Evolutionary conservation across 2,888 invertebrate species (phyloP), one percentile per base, ranked within the genome.

Genomic region (Nycteola revayana): DNA sequence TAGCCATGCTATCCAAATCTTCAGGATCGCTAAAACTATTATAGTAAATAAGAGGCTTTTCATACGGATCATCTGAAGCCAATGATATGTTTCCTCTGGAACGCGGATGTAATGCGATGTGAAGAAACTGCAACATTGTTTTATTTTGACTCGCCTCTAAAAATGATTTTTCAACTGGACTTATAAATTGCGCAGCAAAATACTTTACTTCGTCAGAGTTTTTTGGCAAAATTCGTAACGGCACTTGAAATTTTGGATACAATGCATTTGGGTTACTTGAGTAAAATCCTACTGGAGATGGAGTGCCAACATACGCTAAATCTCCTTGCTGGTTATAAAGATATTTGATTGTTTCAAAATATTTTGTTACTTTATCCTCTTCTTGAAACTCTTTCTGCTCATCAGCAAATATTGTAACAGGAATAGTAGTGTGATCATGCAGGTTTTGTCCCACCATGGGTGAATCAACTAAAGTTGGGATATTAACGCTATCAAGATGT

Each of bases 361-460:
- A 31, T 18, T 34, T 25, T 10, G 74, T 60, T 0, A 57, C 47
- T 0, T 54, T 42, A 20, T 62, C 45, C 32, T 65, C 55, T 5
- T 21, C 21, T n/a, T 21, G 48, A 3, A 88, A n/a, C n/a, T n/a
- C n/a, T n/a, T n/a, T n/a, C n/a, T n/a, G 66, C 17, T 62, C 50
- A 33, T 75, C 51, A 1, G 60, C 75, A 25, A 60, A 76, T 9
- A 90, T 55, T 0, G 72, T 60, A 0, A 90, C 31, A 3, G 85
- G 87, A 10, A 81, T 51, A 9, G 64, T 59, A 9, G 75, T 57
- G 54, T 91, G 91, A 44, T 91, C 91, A 52, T 90, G 89, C n/a
- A 91, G 71, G 60, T 90, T 89, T 41, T 76, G 55, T 0, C 91
- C 91, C 0, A 91, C 91, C 1, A 73, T 83, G 0, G 78, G 74